Base-by-base conservation (phyloP, 1,140 invertebrate species). In the Pectinophora gossypiella region DNA sequence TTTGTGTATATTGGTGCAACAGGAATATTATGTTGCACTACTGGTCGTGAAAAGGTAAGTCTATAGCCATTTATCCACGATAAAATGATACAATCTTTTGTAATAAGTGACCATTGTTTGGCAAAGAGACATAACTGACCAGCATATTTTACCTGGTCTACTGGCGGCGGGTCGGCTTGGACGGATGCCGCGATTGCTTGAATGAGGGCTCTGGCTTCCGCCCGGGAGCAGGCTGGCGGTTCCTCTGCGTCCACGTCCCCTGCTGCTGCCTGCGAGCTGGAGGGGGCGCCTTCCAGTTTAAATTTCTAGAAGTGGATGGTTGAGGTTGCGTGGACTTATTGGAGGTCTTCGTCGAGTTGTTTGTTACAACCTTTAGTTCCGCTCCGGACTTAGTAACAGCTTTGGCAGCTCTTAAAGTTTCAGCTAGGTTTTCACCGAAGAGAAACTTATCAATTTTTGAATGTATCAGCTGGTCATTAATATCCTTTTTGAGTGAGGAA, bases 1-100 rank as follows among this genome's bases (percentile, higher is more conserved):
- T 16, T 15, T 16, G 36, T 10, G 21, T 40, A 50, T 3, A 10
- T 18, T 2, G 12, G 19, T 1, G 19, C 12, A 3, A 2, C 4
- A 19, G 48, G 48, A 0, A 22, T 3, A 1, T 13, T 4, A 15
- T 40, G 2, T 23, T 50, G 48, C 12, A 27, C 16, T 16, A 42
- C 48, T 0, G 19, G 19, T 2, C 9, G 20, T 42, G 21, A 16
- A 19, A 50, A 50, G 2, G 13, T 38, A 21, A 50, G n/a, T 40
- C 40, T 50, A 15, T 50, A 50, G 4, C 35, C 38, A 4, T n/a
- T 6, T 2, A 49, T 22, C 50, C 50, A 52, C 1, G 42, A 45
- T 0, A 49, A 16, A 19, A 38, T 38, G 1, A 10, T 38, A 12
- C 13, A 3, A 43, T 52, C 40, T 0, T 45, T 12, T n/a, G 50